Conservation (phyloP, 1,140 invertebrate genomes). For the Drosophila pallidifrons region DNA sequence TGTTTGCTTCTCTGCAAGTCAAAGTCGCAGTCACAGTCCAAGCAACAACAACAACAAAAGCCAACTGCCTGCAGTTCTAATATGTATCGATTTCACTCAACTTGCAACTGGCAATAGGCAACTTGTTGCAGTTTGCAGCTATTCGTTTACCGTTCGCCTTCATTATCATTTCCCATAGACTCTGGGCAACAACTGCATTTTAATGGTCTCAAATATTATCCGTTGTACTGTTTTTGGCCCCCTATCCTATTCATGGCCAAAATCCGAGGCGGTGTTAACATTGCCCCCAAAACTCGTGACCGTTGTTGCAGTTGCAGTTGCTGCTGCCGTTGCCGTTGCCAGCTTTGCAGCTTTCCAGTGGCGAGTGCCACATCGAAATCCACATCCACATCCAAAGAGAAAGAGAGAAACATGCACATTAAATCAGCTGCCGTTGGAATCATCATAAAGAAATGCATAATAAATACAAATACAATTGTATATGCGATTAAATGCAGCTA, state of each 20-base stretch:
- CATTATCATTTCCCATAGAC: constrained; percentile 70
- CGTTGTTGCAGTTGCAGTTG: constrained; percentile 10
- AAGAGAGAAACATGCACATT: constrained; percentile 55
- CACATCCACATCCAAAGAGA: background rate
- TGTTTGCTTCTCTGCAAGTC: constrained; percentile 42
- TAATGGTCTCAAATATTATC: constrained; percentile 80
- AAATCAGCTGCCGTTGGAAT: constrained; percentile 68
- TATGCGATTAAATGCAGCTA: constrained; percentile 17
- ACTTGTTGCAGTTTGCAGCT: constrained; percentile 53
- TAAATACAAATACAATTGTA: constrained; percentile 42
- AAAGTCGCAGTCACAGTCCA: constrained; percentile 10
- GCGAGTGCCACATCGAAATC: constrained; percentile 2
- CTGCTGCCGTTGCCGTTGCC: background rate
- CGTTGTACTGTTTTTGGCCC: constrained; percentile 46
- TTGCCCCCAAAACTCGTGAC: constrained; percentile 73
- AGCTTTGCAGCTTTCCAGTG: background rate
- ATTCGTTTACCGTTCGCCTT: constrained; percentile 73
- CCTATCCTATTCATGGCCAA: constrained; percentile 29
- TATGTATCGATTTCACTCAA: constrained; percentile 56
- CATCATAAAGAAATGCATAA: constrained; percentile 62
- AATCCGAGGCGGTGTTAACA: constrained; percentile 73
- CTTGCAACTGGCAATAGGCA: constrained; percentile 10
- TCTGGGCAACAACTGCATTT: constrained; percentile 56
- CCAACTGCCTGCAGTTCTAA: constrained; percentile 60
- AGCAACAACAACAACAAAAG: constrained; percentile 6